Conservation (phyloP, 1,140 invertebrate genomes). For the Zaprionus nigranus region DNA sequence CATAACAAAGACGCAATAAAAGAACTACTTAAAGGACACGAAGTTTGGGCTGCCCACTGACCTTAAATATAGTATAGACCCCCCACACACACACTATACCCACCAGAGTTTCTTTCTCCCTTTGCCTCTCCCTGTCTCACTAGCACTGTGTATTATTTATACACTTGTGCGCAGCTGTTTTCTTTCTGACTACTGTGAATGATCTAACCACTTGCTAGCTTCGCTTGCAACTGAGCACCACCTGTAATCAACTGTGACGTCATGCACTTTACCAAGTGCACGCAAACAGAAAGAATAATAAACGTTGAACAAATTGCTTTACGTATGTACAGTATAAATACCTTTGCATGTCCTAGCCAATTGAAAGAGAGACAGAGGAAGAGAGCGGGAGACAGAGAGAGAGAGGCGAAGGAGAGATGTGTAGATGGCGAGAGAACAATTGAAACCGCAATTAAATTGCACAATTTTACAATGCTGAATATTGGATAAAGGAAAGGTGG, state of each 20-base stretch:
- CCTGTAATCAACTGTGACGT: constrained; percentile 79
- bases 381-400: constrained; percentile 2
- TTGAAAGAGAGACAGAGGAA: constrained; percentile 1
- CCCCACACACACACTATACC: neutral
- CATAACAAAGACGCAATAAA: constrained; percentile 77
- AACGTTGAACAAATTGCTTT: constrained; percentile 35
- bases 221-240: constrained; percentile 65
- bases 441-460: constrained; percentile 78
- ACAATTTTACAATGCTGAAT: constrained; percentile 54
- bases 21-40: constrained; percentile 64
- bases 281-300: constrained; percentile 31
- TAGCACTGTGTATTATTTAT: constrained; percentile 8
- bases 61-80: constrained; percentile 39
- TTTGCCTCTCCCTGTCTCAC: neutral
- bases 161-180: constrained; percentile 48
- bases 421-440: constrained; percentile 50
- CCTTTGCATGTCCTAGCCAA: constrained; percentile 58
- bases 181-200: constrained; percentile 56
- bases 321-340: constrained; percentile 35
- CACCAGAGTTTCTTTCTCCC: constrained; percentile 20
- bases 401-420: constrained; percentile 8
- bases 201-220: constrained; percentile 73
- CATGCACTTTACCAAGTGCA: constrained; percentile 40
- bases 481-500: constrained; percentile 14
- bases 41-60: constrained; percentile 33